Percentiles rank a stretch among this genome's conserved stretches.
phyloP scores from a whole-genome alignment of 1,140 invertebrate species.

The Drosophila punjabiensis region DNA sequence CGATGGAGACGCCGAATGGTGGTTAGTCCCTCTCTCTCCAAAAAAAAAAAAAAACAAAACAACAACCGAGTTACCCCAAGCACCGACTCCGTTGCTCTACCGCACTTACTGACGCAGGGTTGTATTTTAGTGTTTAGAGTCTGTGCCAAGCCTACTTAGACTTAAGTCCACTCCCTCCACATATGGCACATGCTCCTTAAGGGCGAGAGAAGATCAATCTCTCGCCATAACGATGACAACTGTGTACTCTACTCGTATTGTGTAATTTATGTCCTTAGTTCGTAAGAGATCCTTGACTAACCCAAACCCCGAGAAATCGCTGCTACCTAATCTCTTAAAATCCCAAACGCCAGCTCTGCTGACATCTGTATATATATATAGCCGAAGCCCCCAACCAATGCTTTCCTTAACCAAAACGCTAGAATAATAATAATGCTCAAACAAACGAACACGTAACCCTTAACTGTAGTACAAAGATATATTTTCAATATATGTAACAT shows the following conservation, averaged over 20 bases:
- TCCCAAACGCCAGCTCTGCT: slow-evolving; percentile 29
- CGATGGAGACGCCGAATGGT: slow-evolving; percentile 82
- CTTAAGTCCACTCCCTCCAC: slow-evolving; percentile 32
- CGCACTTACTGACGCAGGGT: slow-evolving; percentile 58
- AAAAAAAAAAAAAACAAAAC: neutral
- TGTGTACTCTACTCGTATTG: slow-evolving; percentile 25
- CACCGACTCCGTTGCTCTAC: slow-evolving; percentile 44
- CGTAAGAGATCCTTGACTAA: slow-evolving; percentile 51
- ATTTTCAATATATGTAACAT: slow-evolving; percentile 52
- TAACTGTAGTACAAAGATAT: slow-evolving; percentile 72
- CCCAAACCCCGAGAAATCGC: slow-evolving; percentile 4
- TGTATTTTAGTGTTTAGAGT: slow-evolving; percentile 53
- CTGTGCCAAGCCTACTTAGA: slow-evolving; percentile 51
- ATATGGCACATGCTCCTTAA: slow-evolving; percentile 17
- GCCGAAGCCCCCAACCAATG: slow-evolving; percentile 46
- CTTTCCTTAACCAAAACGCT: slow-evolving; percentile 79
- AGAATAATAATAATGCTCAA: slow-evolving; percentile 62
- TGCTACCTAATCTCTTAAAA: slow-evolving; percentile 26
- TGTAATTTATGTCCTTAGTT: slow-evolving; percentile 60
- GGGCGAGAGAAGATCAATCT: neutral
- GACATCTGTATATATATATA: slow-evolving; percentile 57
- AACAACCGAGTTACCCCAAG: slow-evolving; percentile 30
- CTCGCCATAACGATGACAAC: slow-evolving; percentile 3
- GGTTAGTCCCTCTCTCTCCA: slow-evolving; percentile 70
- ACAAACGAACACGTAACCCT: slow-evolving; percentile 55